Base-by-base conservation (phyloP, 2,797 vertebrate genomes). In the Neopelma chrysocephalum region DNA sequence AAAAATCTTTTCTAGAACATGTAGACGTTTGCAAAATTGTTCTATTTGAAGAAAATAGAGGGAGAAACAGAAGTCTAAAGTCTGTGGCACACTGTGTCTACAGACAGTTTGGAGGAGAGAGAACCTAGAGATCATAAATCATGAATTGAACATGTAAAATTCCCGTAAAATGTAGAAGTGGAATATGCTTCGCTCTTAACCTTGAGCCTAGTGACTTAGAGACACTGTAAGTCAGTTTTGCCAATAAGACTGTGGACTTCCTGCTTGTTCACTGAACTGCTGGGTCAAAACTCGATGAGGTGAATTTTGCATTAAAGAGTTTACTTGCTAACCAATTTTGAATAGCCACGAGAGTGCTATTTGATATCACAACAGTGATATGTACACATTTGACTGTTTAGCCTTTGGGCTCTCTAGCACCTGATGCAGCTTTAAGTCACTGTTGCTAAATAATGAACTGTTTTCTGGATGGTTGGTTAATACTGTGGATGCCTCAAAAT, bases 101-200 rank as follows among this genome's bases (percentile, higher is more conserved):
- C 98, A 98, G 98, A 97, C 98, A 98, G 93, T 98, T 97, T 98
- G 98, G 98, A 98, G 98, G 98, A 98, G 97, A 98, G 98, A 98
- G 96, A 98, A 98, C 98, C 98, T 98, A 99, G 99, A 98, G 97
- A 97, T 98, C 96, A 97, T 98, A 98, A 99, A 98, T 98, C 98
- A 98, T 97, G 98, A 98, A 98, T 99, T 99, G 99, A 99, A 99
- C 98, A 98, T 98, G 98, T 98, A 98, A 99, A 99, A 99, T 99
- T 98, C 98, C 97, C 97, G 90, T 98, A 98, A 99, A 98, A 98
- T 97, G 98, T 98, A 99, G 98, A 98, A 98, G 97, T 98, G 99
- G 99, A 99, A 98, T 97, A 98, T 98, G 97, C 98, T 97, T 98
- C 98, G 97, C 97, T 98, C 98, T 98, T 99, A 98, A 98, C 96